Evolutionary conservation across 2,888 invertebrate genomes (phyloP).

Genomic region (Drosophila neonasuta): DNA sequence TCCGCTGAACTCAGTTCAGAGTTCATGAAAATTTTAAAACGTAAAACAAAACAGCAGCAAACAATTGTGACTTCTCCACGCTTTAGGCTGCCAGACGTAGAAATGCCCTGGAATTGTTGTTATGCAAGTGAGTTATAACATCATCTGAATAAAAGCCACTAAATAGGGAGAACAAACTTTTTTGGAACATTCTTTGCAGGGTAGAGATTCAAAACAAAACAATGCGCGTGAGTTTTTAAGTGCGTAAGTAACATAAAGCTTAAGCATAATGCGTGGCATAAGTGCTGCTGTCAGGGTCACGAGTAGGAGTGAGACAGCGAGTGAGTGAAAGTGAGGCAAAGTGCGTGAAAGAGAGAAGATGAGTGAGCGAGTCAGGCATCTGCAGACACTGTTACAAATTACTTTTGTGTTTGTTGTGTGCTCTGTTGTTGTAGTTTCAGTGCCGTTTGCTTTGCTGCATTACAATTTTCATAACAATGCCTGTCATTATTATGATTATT

Average conservation of each 20-base stretch:
- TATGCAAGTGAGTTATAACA: too few species aligned
- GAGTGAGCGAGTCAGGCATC: slow-evolving; percentile 7
- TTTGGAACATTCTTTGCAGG: neutral
- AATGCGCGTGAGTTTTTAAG: slow-evolving; percentile 44
- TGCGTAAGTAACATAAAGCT: slow-evolving; percentile 65
- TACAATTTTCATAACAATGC: slow-evolving; percentile 70
- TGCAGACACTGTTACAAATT: slow-evolving; percentile 54
- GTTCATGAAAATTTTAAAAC: slow-evolving; percentile 69
- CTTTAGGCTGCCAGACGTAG: neutral
- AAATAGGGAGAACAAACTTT: neutral
- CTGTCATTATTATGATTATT: slow-evolving; percentile 76
- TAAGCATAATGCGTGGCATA: slow-evolving; percentile 68
- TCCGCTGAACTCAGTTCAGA: slow-evolving; percentile 29
- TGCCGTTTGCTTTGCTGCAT: slow-evolving; percentile 40
- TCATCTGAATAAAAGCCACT: too few species aligned
- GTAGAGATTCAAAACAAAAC: slow-evolving; percentile 42
- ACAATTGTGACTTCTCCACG: neutral
- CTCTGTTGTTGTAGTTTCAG: slow-evolving; percentile 49
- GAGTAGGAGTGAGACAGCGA: neutral
- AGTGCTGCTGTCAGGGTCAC: slow-evolving; percentile 60
- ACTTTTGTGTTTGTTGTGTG: slow-evolving; percentile 42
- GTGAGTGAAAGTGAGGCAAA: neutral
- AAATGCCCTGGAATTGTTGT: slow-evolving; percentile 4
- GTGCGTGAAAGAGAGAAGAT: neutral
- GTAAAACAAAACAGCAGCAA: slow-evolving; percentile 44